Base-by-base conservation (phyloP, 2,888 invertebrate genomes). In the Drepana falcataria region DNA sequence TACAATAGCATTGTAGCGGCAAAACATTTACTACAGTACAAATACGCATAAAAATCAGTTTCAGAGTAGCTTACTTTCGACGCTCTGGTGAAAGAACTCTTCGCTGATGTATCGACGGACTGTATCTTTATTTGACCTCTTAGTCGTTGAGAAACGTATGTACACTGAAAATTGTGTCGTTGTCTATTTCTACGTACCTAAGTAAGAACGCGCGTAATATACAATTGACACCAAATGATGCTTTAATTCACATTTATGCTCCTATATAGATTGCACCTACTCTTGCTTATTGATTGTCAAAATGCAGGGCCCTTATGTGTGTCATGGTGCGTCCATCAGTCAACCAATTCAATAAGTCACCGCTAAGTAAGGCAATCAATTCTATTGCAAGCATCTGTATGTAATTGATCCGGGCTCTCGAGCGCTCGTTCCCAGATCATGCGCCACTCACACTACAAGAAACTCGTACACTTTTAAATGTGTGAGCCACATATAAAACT, bases 371-470 rank as follows among this genome's bases (percentile, higher is more conserved):
- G 65, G 61, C 71, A 72, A 76, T 75, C 69, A 67, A 64, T 68
- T 60, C 61, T 68, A 64, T 69, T 63, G 68, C 62, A 61, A 59
- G 64, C 80, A 80, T 80, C 70, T 80, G 81, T 71, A 68, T 67
- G 71, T 75, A 75, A 81, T 80, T 78, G 77, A 75, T 73, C 67
- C 65, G 66, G 68, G 68, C 71, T 71, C 75, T 73, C 70, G 73
- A 66, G 66, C 68, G 58, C 63, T 56, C 44, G 59, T 61, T 66
- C 60, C 60, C 63, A 63, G 63, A 65, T 63, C 61, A 35, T 35
- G 41, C 35, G 48, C 44, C 41, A 49, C 52, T 44, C 53, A 49
- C n/a, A 44, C 35, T 47, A 51, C 37, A 40, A 47, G 4, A 37
- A 37, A 37, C 37, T 4, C 37, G 37, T 49, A 35, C 49, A 2